Percentiles rank a stretch among this genome's conserved stretches.
phyloP scores from a whole-genome alignment of 2,888 invertebrate species.

The Macrostomum cliftonense region DNA sequence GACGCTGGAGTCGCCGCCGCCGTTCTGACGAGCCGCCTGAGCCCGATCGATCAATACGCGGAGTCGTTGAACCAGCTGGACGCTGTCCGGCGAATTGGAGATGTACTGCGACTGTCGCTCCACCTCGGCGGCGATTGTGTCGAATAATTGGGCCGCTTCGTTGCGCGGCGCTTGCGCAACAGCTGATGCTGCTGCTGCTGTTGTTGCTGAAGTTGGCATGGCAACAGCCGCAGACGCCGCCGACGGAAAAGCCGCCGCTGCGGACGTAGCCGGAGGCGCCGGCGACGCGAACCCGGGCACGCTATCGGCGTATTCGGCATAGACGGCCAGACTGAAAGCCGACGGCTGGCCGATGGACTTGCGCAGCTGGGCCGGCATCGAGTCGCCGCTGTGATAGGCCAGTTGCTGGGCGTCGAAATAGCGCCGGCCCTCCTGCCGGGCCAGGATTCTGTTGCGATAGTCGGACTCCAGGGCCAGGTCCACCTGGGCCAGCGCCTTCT shows the following conservation, averaged over 20 bases:
- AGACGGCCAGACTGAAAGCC: conserved; percentile 64
- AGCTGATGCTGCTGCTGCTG: conserved; percentile 46
- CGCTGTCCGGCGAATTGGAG: conserved; percentile 52
- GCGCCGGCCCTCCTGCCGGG: conserved; percentile 67
- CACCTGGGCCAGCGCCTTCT: conserved; percentile 83
- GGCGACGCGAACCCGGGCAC: conserved; percentile 78
- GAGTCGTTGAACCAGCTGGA: conserved; percentile 61
- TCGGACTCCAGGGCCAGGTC: conserved; percentile 49
- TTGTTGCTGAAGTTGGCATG: conserved; percentile 38
- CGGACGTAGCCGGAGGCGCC: conserved; percentile 11
- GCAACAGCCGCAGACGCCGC: conserved; percentile 57
- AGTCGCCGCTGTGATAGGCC: conserved; percentile 65
- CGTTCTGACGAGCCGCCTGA: conserved; percentile 37
- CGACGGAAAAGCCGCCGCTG: conserved; percentile 50
- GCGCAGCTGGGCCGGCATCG: conserved; percentile 64
- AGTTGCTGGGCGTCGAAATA: conserved; percentile 71
- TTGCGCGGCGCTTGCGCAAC: conserved; percentile 14
- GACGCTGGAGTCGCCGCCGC: too few relatives aligned
- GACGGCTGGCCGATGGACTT: conserved; percentile 30
- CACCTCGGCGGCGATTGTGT: conserved; percentile 44
- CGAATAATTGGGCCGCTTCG: conserved; percentile 4
- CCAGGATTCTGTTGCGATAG: conserved; percentile 68
- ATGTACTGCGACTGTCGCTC: conserved; percentile 70
- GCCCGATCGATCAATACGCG: conserved; percentile 67
- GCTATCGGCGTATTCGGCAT: conserved; percentile 87